phyloP scores from a whole-genome alignment of 2,888 invertebrate genomes.

The Electrophaes corylata region DNA sequence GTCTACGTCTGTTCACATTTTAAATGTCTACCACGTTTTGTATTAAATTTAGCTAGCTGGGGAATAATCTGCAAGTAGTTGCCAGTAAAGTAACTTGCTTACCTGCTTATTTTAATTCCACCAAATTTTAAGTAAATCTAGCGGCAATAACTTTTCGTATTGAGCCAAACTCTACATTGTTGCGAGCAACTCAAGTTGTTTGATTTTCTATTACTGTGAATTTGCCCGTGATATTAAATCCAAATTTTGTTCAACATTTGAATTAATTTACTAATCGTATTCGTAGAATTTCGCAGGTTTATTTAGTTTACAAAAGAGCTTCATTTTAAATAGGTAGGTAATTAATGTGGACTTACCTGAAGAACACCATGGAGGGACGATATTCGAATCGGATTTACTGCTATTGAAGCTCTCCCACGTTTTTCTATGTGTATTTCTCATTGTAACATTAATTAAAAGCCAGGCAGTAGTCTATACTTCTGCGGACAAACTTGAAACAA shows the following conservation, averaged over 20 bases:
- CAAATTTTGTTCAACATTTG: conserved; percentile 2
- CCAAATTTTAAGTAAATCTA: background rate
- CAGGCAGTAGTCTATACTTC: no score
- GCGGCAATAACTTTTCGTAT: conserved; percentile 3
- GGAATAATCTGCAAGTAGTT: background rate
- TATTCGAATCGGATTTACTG: conserved; percentile 56
- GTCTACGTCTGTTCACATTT: background rate
- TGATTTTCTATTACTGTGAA: conserved; percentile 12
- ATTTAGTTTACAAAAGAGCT: background rate
- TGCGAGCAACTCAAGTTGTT: conserved; percentile 7
- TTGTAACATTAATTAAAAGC: background rate
- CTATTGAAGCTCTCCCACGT: conserved; percentile 54
- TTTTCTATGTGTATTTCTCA: conserved; percentile 38
- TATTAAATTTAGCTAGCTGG: background rate
- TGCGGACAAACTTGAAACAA: background rate
- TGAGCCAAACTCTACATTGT: conserved; percentile 10
- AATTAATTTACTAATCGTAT: background rate
- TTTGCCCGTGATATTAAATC: conserved; percentile 1
- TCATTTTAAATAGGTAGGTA: background rate
- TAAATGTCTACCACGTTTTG: no score
- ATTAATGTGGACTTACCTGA: conserved; percentile 50
- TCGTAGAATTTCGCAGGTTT: background rate
- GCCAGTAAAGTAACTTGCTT: background rate
- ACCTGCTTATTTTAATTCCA: background rate
- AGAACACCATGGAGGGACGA: conserved; percentile 69